Evolutionary conservation across 2,888 invertebrate genomes (phyloP), one percentile per base, ranked within the genome.

Genomic region (Salticus scenicus): DNA sequence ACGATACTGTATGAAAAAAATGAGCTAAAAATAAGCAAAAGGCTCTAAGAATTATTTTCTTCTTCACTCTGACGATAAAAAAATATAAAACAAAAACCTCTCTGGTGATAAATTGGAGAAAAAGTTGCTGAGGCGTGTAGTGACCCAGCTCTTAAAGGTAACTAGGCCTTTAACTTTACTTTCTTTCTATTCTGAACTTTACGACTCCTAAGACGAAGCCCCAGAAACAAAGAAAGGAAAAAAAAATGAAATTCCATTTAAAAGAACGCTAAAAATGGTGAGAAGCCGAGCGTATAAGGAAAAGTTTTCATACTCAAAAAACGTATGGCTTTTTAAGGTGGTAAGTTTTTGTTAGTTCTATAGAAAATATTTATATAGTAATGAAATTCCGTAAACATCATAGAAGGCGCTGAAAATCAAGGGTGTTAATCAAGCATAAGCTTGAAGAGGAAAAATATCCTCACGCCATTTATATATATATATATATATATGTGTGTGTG

Each of bases 81-180:
- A 71, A 71, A 33, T 63, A 47, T 31, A 30, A 47, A 72, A 51
- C 17, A 30, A n/a, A 51, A 70, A 4, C 42, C 70, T 77, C 83
- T 41, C 28, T 37, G 83, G 83, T 84, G 83, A 84, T 84, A 84
- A 84, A 84, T 84, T 77, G 83, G 83, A 66, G 41, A 77, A 42
- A 84, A 84, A 84, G 83, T 84, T 69, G 77, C 83, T 77, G 83
- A 84, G 28, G 83, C 83, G 83, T 84, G 69, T 77, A 77, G 73
- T 63, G 73, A 67, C 64, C 77, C 57, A 67, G 51, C 57, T 77
- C 77, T 77, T 73, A 84, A 84, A 84, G 67, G 77, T 76, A 76
- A 83, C 71, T 31, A 73, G 71, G 77, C 66, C 72, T 81, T 84
- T 75, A 77, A 72, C 66, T 77, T 77, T 77, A 84, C 77, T 84